Conservation (phyloP, 2,797 vertebrate species). For the Melanotaenia boesemani region DNA sequence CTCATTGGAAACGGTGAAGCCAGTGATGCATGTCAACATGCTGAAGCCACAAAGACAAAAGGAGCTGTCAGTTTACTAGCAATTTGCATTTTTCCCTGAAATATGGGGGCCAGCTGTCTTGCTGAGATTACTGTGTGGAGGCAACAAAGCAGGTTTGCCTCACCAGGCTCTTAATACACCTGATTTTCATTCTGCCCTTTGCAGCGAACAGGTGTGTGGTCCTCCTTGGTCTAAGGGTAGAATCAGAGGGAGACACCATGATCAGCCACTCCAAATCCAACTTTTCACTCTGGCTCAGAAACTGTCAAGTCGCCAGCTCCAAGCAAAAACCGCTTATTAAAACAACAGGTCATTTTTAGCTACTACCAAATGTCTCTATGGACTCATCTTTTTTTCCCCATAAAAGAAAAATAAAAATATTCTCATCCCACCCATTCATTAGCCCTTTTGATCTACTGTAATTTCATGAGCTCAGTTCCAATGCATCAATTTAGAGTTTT, state of each 20-base stretch:
- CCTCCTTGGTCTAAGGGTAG: constrained; percentile 46
- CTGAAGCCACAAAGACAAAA: constrained; percentile 57
- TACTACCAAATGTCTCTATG: neutral
- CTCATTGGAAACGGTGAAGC: constrained; percentile 35
- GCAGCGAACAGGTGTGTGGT: constrained; percentile 43
- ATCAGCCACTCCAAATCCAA: constrained; percentile 61
- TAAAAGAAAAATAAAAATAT: neutral
- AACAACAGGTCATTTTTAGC: neutral
- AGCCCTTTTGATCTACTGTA: neutral
- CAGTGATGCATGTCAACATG: constrained; percentile 52
- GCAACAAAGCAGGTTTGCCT: constrained; percentile 44
- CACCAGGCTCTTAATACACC: constrained; percentile 52
- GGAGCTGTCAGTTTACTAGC: constrained; percentile 43
- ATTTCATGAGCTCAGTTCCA: neutral
- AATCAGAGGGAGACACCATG: constrained; percentile 44
- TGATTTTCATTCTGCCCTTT: constrained; percentile 50
- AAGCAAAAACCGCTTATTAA: neutral
- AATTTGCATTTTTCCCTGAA: constrained; percentile 46
- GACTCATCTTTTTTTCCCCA: neutral
- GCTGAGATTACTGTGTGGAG: constrained; percentile 55
- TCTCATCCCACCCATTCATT: neutral
- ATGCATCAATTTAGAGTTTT: neutral
- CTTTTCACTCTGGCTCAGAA: constrained; percentile 20
- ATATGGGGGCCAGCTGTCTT: constrained; percentile 52
- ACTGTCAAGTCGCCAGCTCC: constrained; percentile 21